Conservation (phyloP, 2,113 vertebrate genomes). For the Cinclus mexicanus region DNA sequence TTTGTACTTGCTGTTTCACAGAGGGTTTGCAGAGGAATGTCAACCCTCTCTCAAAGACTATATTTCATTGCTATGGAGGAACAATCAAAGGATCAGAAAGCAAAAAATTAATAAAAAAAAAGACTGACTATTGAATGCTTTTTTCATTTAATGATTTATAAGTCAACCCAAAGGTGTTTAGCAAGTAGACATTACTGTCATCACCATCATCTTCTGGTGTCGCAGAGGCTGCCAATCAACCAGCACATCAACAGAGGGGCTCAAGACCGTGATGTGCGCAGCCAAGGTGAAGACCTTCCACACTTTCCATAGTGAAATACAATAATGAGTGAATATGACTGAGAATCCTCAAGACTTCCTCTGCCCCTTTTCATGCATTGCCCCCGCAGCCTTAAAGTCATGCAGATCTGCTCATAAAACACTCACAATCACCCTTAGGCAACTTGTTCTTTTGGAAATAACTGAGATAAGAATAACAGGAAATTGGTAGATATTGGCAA, state of each 20-base stretch:
- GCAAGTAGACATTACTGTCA: neutral
- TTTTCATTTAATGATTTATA: neutral
- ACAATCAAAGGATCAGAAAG: neutral
- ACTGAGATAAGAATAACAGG: slow-evolving; percentile 45
- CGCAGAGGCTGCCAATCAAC: neutral
- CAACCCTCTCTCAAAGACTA: neutral
- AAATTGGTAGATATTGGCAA: slow-evolving; percentile 68
- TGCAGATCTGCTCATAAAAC: neutral
- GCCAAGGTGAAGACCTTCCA: neutral
- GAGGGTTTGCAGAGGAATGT: neutral
- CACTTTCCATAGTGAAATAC: neutral
- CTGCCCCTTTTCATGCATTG: neutral
- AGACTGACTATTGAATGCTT: neutral
- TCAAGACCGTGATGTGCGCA: neutral
- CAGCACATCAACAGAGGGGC: neutral
- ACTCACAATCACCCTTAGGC: neutral
- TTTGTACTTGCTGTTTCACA: neutral
- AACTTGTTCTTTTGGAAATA: slow-evolving; percentile 41
- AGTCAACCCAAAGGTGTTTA: neutral
- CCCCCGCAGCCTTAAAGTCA: neutral
- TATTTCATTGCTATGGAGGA: neutral
- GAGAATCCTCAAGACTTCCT: neutral
- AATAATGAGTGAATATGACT: neutral
- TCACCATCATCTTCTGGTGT: neutral
- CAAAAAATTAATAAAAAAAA: neutral